Base-by-base conservation (phyloP, 1,140 invertebrate genomes). In the Triops cancriformis region DNA sequence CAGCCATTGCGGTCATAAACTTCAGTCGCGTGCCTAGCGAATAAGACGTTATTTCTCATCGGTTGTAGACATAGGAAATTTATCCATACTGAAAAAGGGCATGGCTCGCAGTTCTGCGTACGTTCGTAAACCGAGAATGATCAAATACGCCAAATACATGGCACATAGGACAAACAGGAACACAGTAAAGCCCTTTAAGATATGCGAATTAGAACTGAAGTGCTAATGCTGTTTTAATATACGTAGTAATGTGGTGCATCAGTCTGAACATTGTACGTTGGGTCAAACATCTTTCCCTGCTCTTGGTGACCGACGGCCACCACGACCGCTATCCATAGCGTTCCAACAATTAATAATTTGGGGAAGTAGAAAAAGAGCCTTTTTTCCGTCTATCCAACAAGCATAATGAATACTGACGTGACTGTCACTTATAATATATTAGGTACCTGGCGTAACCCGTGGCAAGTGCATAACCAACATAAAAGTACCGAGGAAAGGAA, bases 391-490 rank as follows among this genome's bases (percentile, higher is more conserved):
- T 96, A 84, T 75, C 88, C 31, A 37, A 88, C 73, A 72, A 80
- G 27, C 77, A 26, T 76, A 73, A 76, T 64, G 10, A 64, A 64
- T 5, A n/a, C 51, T 14, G 23, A 64, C 14, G 23, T 23, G 3
- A 64, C 10, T 64, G 10, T 6, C 6, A 64, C 23, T 4, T n/a
- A 78, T 64, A 26, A 37, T n/a, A 78, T 64, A 26, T 74, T 73
- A 74, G 73, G 10, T 80, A 81, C 94, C 89, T 97, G 95, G 83
- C 96, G 86, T 18, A 98, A 87, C 27, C 96, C 96, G 84, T 98
- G 97, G 86, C 98, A 98, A 76, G 95, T 90, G 81, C 93, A 94
- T 14, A 98, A 87, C 96, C 96, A 98, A 82, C 97, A 98, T 81
- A 98, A 87, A 74, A 98, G 87, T 72, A 98, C 87, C 1, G 89